phyloP scores from a whole-genome alignment of 2,113 vertebrate genomes.

The Hepsetus odoe region DNA sequence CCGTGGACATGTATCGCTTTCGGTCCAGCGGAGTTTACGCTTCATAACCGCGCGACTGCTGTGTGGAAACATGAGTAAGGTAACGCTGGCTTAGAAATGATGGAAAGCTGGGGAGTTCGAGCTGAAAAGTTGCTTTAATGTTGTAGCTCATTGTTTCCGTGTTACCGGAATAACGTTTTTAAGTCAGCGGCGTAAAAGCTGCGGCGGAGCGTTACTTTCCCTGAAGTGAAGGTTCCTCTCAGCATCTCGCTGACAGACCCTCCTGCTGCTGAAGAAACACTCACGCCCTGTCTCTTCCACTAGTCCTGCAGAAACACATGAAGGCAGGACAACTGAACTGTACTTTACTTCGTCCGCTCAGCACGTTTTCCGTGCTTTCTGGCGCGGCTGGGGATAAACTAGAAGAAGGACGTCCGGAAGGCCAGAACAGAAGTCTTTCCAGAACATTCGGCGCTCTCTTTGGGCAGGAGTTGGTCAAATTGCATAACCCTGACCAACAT shows the following conservation, averaged over 20 bases:
- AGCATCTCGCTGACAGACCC: no score
- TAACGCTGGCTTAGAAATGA: background rate
- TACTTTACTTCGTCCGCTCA: no score
- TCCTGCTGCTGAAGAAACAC: no score
- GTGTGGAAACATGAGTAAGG: slow-evolving; percentile 48
- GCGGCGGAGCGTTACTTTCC: no score
- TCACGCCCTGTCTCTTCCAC: no score
- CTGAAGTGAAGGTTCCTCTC: no score
- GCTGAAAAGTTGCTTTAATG: background rate
- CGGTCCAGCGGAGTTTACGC: background rate
- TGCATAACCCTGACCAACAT: slow-evolving; percentile 19
- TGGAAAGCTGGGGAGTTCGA: background rate
- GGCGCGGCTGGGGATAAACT: background rate
- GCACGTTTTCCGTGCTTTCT: slow-evolving; percentile 39
- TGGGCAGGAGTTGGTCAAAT: background rate
- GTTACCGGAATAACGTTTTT: background rate
- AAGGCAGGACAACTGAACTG: no score
- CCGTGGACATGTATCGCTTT: slow-evolving; percentile 23
- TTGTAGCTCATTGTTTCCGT: background rate
- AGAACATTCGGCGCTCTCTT: background rate
- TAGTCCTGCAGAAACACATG: no score
- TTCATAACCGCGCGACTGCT: no score
- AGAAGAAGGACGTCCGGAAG: slow-evolving; percentile 14
- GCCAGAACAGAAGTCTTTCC: background rate
- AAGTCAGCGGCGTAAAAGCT: no score